phyloP scores from a whole-genome alignment of 2,888 invertebrate species.

The Argynnis bischoffii region DNA sequence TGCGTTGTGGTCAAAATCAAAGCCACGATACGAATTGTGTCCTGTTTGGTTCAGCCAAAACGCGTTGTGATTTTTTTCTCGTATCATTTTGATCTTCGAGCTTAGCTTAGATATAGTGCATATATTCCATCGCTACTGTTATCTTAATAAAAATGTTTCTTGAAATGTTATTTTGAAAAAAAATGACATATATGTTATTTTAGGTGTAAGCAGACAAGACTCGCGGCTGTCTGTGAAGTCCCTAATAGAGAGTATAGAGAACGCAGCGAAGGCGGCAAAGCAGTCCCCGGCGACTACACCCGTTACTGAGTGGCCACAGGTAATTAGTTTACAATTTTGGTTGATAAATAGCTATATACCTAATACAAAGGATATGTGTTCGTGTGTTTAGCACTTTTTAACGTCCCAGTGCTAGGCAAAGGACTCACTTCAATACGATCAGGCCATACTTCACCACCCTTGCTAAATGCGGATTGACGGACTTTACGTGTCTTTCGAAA shows the following conservation, averaged over 20 bases:
- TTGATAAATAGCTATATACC: background rate
- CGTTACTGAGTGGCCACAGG: slow-evolving; percentile 73
- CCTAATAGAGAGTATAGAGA: slow-evolving; percentile 95
- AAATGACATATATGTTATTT: slow-evolving; percentile 26
- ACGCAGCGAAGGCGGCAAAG: slow-evolving; percentile 89
- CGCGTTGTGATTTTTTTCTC: too few relatives aligned
- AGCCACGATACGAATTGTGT: background rate
- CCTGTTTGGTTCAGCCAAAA: too few relatives aligned
- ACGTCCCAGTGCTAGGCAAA: too few relatives aligned
- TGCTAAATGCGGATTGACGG: too few relatives aligned
- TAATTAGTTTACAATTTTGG: slow-evolving; percentile 39
- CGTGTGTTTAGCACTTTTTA: too few relatives aligned
- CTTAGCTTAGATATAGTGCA: too few relatives aligned
- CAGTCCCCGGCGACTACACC: slow-evolving; percentile 76
- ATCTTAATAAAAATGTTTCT: background rate
- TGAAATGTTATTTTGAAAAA: too few relatives aligned
- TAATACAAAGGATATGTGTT: too few relatives aligned
- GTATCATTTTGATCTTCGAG: too few relatives aligned
- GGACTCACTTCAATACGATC: too few relatives aligned
- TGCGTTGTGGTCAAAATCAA: background rate
- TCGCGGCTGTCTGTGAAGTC: slow-evolving; percentile 94
- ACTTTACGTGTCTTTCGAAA: too few relatives aligned
- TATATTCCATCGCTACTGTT: background rate
- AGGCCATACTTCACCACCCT: too few relatives aligned
- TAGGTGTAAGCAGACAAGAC: slow-evolving; percentile 84